phyloP scores from a whole-genome alignment of 37 sponge, comb jelly and placozoan genomes.

The Halichondria panicea region DNA sequence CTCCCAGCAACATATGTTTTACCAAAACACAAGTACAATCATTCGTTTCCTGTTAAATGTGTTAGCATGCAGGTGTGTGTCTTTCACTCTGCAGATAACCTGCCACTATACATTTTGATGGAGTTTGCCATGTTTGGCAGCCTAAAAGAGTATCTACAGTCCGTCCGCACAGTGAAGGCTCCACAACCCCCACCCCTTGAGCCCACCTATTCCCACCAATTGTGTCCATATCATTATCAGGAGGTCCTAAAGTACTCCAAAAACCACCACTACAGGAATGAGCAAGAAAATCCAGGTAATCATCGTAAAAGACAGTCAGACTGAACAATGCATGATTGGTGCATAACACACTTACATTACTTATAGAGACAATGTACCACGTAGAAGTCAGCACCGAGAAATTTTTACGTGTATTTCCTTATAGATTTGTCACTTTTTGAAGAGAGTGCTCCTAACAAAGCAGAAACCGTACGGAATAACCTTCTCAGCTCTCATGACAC shows the following conservation, averaged over 20 bases:
- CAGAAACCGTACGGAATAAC: no score
- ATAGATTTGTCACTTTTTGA: no score
- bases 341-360: no score
- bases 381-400: no score
- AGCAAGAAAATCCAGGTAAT: background rate
- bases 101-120: constrained; percentile 53
- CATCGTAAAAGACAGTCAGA: no score
- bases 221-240: background rate
- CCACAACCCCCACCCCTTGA: constrained; percentile 3
- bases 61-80: no score
- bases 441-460: no score
- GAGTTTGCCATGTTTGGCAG: constrained; percentile 69
- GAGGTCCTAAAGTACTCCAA: background rate
- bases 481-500: no score
- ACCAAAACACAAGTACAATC: background rate
- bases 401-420: no score
- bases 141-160: constrained; percentile 49
- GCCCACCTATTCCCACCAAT: background rate
- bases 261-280: background rate
- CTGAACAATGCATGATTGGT: no score
- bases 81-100: constrained; percentile 3
- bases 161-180: background rate
- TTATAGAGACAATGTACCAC: no score
- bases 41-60: no score
- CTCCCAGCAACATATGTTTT: background rate